Percentiles rank a stretch among this genome's conserved stretches.
Conservation (phyloP, 1,140 invertebrate genomes). For the Trachelipus rathkii region DNA sequence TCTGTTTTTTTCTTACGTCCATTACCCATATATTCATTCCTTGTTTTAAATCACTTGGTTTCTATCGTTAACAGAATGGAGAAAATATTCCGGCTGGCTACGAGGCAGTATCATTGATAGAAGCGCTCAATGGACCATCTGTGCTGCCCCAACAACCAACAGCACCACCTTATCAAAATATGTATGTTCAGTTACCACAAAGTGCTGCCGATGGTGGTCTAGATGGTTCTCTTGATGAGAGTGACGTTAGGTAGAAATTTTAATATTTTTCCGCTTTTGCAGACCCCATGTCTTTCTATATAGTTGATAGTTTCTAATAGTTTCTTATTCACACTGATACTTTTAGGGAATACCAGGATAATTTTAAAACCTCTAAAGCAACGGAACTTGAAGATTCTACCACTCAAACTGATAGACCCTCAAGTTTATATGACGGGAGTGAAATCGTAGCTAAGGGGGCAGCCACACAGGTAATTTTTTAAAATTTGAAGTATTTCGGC, state of each 20-base stretch:
- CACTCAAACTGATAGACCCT: not conserved
- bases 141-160: constrained; percentile 58
- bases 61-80: constrained; percentile 12
- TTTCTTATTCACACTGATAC: no score
- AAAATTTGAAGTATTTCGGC: no score
- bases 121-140: constrained; percentile 93
- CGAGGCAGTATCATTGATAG: constrained; percentile 91
- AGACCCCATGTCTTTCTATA: no score
- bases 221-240: not conserved
- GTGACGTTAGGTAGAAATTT: not conserved
- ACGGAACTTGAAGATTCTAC: not conserved
- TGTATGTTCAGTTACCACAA: constrained; percentile 41
- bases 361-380: not conserved
- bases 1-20: no score
- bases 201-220: not conserved
- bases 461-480: not conserved
- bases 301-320: no score
- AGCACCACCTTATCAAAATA: constrained; percentile 49
- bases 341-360: not conserved
- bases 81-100: constrained; percentile 87
- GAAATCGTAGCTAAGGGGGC: not conserved
- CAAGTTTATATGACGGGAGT: not conserved
- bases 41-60: not conserved
- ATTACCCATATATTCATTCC: constrained; percentile 25
- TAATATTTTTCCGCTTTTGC: not conserved